Conservation (phyloP, 2,888 invertebrate genomes). For the Harpagoxenus sublaevis region DNA sequence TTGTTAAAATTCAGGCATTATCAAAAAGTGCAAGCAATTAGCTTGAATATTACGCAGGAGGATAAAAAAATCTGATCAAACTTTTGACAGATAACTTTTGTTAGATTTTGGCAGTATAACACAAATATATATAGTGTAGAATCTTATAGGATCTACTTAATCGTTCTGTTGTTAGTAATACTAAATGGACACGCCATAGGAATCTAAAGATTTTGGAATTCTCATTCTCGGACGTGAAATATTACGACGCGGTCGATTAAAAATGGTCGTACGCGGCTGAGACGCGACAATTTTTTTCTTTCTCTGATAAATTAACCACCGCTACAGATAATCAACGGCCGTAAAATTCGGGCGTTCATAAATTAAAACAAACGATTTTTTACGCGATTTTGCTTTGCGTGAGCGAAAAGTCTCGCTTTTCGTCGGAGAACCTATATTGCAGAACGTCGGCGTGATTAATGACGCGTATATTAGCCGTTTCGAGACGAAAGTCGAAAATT, state of each 20-base stretch:
- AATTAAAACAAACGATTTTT: slow-evolving; percentile 23
- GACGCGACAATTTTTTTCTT: slow-evolving; percentile 5
- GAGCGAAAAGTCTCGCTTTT: slow-evolving; percentile 49
- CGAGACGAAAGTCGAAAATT: slow-evolving; percentile 72
- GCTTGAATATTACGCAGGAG: background rate
- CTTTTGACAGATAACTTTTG: background rate
- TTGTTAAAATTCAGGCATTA: background rate
- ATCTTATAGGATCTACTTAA: background rate
- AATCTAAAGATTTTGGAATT: slow-evolving; percentile 1
- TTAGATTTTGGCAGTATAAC: background rate
- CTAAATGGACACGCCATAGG: background rate
- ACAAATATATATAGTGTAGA: background rate
- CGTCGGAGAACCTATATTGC: slow-evolving; percentile 47
- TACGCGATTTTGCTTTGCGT: slow-evolving; percentile 35
- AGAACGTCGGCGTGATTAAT: slow-evolving; percentile 68
- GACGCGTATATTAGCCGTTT: slow-evolving; percentile 60
- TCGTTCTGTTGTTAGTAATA: background rate
- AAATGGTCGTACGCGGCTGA: background rate
- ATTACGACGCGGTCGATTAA: background rate
- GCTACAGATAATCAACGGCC: background rate
- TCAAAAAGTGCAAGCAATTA: background rate
- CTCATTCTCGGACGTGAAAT: background rate
- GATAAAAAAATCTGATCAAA: background rate
- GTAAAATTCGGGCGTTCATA: slow-evolving; percentile 32
- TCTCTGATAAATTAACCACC: slow-evolving; percentile 26